Evolutionary conservation across 2,888 invertebrate genomes (phyloP).

Genomic region (Diaphora mendica): DNA sequence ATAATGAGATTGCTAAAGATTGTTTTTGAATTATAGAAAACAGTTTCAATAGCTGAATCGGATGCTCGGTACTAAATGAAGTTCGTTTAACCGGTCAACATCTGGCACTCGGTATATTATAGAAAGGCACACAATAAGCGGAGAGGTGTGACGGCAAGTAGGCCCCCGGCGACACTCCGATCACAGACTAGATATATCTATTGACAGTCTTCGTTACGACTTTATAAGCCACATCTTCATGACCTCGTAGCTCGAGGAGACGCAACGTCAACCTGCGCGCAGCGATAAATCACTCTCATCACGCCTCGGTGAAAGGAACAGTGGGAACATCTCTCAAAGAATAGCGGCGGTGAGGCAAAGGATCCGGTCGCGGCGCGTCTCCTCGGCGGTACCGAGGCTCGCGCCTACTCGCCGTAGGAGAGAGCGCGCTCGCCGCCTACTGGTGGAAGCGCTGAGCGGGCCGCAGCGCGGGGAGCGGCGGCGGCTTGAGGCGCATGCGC

Average conservation of each 20-base stretch:
- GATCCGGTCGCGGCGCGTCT: conserved; percentile 1
- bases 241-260: conserved; percentile 63
- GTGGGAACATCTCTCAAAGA: background rate
- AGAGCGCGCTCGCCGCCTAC: conserved; percentile 56
- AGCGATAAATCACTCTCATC: conserved; percentile 34
- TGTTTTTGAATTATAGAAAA: conserved; percentile 10
- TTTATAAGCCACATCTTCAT: conserved; percentile 74
- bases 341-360: background rate
- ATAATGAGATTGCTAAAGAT: conserved; percentile 15
- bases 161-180: conserved; percentile 86
- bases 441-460: conserved; percentile 68
- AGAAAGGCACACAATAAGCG: conserved; percentile 86
- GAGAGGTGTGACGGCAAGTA: conserved; percentile 81
- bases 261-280: conserved; percentile 51
- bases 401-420: conserved; percentile 32
- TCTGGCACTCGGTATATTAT: conserved; percentile 79
- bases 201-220: conserved; percentile 81
- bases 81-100: conserved; percentile 65
- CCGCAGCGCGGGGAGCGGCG: conserved; percentile 71
- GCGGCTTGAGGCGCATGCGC: conserved; percentile 66
- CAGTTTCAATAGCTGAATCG: conserved; percentile 4
- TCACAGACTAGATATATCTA: conserved; percentile 86
- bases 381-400: conserved; percentile 7
- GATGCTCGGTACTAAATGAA: conserved; percentile 45
- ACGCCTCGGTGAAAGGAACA: conserved; percentile 40